A percentile compares a stretch with the other conserved stretches of the same genome.
phyloP scores from a whole-genome alignment of 35 echinoderm and acorn worm species.

The Lytechinus variegatus region DNA sequence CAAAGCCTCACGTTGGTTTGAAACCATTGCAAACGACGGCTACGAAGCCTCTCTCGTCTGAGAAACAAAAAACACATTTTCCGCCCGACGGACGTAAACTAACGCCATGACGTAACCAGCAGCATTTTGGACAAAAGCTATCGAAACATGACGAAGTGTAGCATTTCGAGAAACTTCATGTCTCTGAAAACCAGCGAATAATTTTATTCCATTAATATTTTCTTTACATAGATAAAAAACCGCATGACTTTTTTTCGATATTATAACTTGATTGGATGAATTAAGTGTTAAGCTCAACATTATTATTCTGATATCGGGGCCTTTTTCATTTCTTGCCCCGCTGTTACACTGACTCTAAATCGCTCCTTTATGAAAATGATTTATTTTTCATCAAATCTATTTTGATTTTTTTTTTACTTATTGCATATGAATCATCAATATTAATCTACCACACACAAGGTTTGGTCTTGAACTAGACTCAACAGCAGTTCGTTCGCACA shows the following conservation, averaged over 20 bases:
- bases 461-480: no score
- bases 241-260: background rate
- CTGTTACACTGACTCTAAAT: no score
- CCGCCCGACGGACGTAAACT: background rate
- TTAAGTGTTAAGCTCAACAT: no score
- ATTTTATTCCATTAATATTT: background rate
- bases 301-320: no score
- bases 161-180: background rate
- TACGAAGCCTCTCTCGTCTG: background rate
- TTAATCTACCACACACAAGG: no score
- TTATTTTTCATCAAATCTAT: no score
- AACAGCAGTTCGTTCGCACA: background rate
- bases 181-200: background rate
- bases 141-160: background rate
- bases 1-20: background rate
- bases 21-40: background rate
- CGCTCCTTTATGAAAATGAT: no score
- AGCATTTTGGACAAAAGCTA: background rate
- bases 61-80: conserved; percentile 14
- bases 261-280: no score
- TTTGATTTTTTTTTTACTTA: no score
- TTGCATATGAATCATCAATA: no score
- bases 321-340: no score
- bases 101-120: background rate
- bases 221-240: background rate